These are phyloP conservation scores for Aphis gossypii DNA, from an alignment of 1,140 invertebrate genomes.

Conservation along the genomic window DNA sequence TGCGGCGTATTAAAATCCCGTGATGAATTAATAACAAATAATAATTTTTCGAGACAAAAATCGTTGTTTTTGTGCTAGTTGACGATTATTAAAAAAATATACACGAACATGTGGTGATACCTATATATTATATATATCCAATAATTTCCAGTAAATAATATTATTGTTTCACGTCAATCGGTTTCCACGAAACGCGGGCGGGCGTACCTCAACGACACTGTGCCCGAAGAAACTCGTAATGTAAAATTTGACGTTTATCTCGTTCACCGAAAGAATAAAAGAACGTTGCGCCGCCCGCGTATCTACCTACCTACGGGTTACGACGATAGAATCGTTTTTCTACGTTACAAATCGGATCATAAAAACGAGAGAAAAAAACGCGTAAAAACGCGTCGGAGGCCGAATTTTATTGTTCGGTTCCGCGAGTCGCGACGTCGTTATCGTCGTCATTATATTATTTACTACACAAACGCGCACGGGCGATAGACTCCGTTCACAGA, in stretches of 20 bases:
- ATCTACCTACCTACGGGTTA: background rate
- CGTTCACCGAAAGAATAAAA: conserved; percentile 21
- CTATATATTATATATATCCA: background rate
- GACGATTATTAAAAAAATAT: background rate
- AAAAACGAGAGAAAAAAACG: background rate
- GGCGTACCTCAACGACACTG: too few species aligned
- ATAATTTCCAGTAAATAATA: background rate
- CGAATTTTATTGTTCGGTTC: conserved; percentile 27
- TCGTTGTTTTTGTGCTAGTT: background rate
- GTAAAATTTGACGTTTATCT: conserved; percentile 28
- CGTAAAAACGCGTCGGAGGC: background rate
- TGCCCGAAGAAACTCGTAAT: background rate
- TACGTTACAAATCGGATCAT: background rate
- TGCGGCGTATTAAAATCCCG: background rate
- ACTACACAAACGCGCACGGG: background rate
- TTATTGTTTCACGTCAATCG: background rate
- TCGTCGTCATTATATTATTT: background rate
- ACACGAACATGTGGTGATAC: background rate
- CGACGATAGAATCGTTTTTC: background rate
- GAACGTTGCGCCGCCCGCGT: background rate
- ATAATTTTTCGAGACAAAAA: background rate
- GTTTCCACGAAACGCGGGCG: background rate
- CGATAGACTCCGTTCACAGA: background rate
- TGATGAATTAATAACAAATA: too few species aligned
- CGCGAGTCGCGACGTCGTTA: background rate